Evolutionary conservation across 2,113 vertebrate species (phyloP).

Genomic region (Hemibagrus wyckioides): DNA sequence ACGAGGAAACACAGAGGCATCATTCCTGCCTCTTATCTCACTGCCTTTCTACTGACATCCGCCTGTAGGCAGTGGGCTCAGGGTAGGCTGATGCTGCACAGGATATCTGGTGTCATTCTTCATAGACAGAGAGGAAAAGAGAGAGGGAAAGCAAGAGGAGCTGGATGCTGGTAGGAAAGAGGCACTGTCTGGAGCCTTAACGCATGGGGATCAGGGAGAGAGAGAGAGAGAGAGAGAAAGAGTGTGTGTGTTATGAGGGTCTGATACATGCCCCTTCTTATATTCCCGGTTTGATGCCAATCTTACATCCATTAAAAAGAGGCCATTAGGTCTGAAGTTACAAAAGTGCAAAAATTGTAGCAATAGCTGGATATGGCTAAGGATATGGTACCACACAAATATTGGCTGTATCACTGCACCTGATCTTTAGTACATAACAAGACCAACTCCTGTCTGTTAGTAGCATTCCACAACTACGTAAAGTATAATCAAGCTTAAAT

Average conservation of each 20-base stretch:
- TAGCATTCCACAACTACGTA: neutral
- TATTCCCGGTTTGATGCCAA: constrained; percentile 53
- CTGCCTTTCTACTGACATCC: constrained; percentile 70
- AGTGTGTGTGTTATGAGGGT: constrained; percentile 22
- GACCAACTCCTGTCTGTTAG: neutral
- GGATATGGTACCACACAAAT: neutral
- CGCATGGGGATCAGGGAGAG: neutral
- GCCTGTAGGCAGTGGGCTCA: constrained; percentile 67
- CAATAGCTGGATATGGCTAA: neutral
- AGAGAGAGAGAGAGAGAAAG: constrained; percentile 23
- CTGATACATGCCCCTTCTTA: constrained; percentile 47
- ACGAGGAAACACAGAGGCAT: constrained; percentile 73
- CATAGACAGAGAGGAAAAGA: constrained; percentile 55
- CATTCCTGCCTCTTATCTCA: constrained; percentile 72
- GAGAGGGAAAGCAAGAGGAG: neutral
- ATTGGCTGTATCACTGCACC: neutral
- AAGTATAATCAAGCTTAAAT: neutral
- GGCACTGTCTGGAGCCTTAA: constrained; percentile 23
- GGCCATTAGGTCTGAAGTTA: neutral
- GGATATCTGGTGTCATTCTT: constrained; percentile 70
- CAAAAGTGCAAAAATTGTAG: neutral
- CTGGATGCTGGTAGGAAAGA: constrained; percentile 44
- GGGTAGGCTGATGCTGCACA: constrained; percentile 64
- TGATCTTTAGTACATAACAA: neutral
- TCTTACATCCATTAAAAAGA: constrained; percentile 38